phyloP scores from a whole-genome alignment of 2,888 invertebrate species.

The Keiferia lycopersicella region DNA sequence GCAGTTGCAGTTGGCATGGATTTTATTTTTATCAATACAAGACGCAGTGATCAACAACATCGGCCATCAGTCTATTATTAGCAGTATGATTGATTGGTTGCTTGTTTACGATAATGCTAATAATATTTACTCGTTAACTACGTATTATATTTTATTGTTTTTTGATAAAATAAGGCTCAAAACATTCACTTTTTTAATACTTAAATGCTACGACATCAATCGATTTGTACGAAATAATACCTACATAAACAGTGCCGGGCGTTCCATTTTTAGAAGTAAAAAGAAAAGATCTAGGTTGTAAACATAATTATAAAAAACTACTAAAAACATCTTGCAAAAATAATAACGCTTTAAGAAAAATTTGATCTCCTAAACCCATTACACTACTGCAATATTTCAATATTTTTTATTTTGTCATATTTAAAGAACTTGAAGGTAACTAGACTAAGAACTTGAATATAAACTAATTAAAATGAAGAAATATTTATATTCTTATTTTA shows the following conservation, averaged over 20 bases:
- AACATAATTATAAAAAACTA: too few relatives aligned
- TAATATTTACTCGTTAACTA: neutral
- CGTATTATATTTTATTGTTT: neutral
- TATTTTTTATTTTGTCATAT: too few relatives aligned
- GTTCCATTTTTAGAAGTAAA: too few relatives aligned
- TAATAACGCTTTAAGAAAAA: too few relatives aligned
- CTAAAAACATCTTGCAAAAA: too few relatives aligned
- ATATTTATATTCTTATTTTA: too few relatives aligned
- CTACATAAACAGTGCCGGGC: neutral
- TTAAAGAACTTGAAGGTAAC: too few relatives aligned
- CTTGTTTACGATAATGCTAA: constrained; percentile 10
- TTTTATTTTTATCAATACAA: constrained; percentile 34
- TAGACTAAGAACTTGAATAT: too few relatives aligned
- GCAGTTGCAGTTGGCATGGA: constrained; percentile 35
- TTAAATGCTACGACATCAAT: neutral
- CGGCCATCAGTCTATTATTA: constrained; percentile 18
- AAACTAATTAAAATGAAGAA: too few relatives aligned
- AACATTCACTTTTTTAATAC: neutral
- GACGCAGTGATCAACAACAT: constrained; percentile 22
- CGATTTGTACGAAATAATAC: neutral
- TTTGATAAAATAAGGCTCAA: neutral
- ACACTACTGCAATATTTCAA: too few relatives aligned
- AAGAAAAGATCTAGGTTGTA: too few relatives aligned
- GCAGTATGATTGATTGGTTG: constrained; percentile 17
- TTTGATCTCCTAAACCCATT: too few relatives aligned